Evolutionary conservation across 2,797 vertebrate genomes (phyloP).

Genomic region (Huso huso): DNA sequence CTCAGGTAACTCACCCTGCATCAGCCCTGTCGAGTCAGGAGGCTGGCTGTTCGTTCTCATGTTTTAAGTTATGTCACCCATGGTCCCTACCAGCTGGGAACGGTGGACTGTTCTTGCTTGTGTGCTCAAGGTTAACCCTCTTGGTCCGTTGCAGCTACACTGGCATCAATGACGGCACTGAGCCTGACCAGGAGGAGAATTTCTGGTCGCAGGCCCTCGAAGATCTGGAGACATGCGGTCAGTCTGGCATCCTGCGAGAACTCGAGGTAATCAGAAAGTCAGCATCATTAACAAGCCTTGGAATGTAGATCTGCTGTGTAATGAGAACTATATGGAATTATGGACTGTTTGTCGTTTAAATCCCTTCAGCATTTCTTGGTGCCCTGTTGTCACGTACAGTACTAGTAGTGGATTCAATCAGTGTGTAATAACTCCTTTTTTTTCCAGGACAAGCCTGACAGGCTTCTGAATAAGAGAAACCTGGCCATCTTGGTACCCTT

Average conservation of each 20-base stretch:
- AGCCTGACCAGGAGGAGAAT: constrained; percentile 93
- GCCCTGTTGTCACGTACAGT: constrained; percentile 26
- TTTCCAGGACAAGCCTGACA: constrained; percentile 87
- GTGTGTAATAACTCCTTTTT: constrained; percentile 55
- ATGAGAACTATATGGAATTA: not conserved
- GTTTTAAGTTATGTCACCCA: not conserved
- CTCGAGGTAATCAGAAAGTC: constrained; percentile 72
- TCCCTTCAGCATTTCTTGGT: constrained; percentile 14
- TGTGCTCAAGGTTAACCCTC: constrained; percentile 15
- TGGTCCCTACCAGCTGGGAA: too few relatives aligned
- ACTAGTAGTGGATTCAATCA: constrained; percentile 26
- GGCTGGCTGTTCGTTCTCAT: constrained; percentile 26
- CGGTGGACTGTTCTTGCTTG: not conserved
- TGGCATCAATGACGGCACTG: constrained; percentile 75
- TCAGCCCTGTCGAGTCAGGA: not conserved
- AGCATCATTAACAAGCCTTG: not conserved
- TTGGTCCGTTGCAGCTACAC: constrained; percentile 60
- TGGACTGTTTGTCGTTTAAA: constrained; percentile 19
- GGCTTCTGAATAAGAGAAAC: constrained; percentile 82
- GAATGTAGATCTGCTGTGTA: constrained; percentile 28
- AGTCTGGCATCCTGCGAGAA: constrained; percentile 93
- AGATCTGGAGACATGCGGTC: constrained; percentile 94
- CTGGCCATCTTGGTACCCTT: constrained; percentile 85
- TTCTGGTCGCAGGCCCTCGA: constrained; percentile 98
- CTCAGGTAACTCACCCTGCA: too few relatives aligned